A percentile compares a stretch with the other conserved stretches of the same genome.
phyloP scores from a whole-genome alignment of 2,797 vertebrate genomes.

The Anas flavirostris region DNA sequence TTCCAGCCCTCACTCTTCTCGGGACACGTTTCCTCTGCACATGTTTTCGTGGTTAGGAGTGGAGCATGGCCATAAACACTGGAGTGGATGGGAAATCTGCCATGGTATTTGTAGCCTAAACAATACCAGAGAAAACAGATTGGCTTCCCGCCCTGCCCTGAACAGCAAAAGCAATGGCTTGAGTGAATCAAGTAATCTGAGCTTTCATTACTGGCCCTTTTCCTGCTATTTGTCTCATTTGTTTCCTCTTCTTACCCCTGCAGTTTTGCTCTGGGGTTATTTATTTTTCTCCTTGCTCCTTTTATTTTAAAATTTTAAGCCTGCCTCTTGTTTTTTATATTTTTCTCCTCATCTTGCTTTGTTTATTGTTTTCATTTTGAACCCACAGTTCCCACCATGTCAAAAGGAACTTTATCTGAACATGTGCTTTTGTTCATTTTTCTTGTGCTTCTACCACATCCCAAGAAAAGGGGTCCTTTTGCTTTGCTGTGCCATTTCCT shows the following conservation, averaged over 20 bases:
- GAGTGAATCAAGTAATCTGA: constrained; percentile 41
- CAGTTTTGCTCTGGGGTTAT: not conserved
- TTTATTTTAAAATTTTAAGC: not conserved
- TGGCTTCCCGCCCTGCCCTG: constrained; percentile 31
- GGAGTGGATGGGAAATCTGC: constrained; percentile 48
- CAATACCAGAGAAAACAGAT: constrained; percentile 25
- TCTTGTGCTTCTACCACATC: not conserved
- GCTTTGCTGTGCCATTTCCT: not conserved
- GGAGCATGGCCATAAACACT: not conserved
- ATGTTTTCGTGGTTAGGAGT: not conserved
- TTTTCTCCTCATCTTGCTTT: not conserved
- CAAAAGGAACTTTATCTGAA: not conserved
- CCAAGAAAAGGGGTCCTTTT: not conserved
- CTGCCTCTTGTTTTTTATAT: not conserved
- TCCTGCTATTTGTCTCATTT: constrained; percentile 59
- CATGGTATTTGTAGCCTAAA: constrained; percentile 23
- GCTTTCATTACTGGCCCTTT: constrained; percentile 57
- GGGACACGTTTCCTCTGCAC: not conserved
- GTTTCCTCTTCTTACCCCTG: constrained; percentile 17
- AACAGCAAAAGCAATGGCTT: constrained; percentile 12
- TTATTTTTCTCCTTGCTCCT: constrained; percentile 27
- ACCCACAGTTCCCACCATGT: constrained; percentile 20
- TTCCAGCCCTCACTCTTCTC: not conserved
- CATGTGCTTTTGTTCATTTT: not conserved
- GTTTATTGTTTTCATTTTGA: constrained; percentile 4